Evolutionary conservation across 2,888 invertebrate species (phyloP), one percentile per base, ranked within the genome.

Genomic region (Tetanocera ferruginea): DNA sequence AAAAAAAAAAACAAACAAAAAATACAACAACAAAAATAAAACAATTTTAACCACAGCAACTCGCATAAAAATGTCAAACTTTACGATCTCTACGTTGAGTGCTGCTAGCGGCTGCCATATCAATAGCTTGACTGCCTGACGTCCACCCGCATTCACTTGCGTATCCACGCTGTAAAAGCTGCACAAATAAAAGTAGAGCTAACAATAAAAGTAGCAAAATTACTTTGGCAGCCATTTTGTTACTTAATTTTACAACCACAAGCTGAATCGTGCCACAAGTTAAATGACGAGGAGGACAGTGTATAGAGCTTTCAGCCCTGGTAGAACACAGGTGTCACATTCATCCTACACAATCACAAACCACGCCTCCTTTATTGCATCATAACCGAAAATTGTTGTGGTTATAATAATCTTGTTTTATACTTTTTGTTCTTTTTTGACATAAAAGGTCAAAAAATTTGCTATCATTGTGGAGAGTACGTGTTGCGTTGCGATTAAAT

Each of bases 21-120:
- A 37, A 66, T 66, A 34, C 31, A 66, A 83, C 82, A 86, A 86
- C 83, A 81, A 80, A 81, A 80, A 81, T 80, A 49, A 19, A 34
- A 64, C 55, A 52, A 28, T 14, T 62, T 31, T 11, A 76, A 66
- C 76, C 69, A 76, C 69, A 71, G 31, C 34, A 31, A 66, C n/a
- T 34, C 62, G 51, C 75, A 75, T 64, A 76, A 72, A 78, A 78
- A 67, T 71, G 57, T 72, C 78, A 71, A 78, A 78, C 67, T 78
- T 78, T 76, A 76, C 67, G 78, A 76, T 57, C 51, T 51, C 25
- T 25, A 23, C 51, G 25, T 25, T 49, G 51, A 25, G 51, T 49
- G 25, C 55, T 43, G 43, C 17, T 17, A 52, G 37, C 55, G 31
- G 37, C 55, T 49, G 57, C 25, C 28, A 23, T 73, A 19, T 62